Evolutionary conservation across 2,888 invertebrate genomes (phyloP).

Genomic region (Tetragonula carbonaria): DNA sequence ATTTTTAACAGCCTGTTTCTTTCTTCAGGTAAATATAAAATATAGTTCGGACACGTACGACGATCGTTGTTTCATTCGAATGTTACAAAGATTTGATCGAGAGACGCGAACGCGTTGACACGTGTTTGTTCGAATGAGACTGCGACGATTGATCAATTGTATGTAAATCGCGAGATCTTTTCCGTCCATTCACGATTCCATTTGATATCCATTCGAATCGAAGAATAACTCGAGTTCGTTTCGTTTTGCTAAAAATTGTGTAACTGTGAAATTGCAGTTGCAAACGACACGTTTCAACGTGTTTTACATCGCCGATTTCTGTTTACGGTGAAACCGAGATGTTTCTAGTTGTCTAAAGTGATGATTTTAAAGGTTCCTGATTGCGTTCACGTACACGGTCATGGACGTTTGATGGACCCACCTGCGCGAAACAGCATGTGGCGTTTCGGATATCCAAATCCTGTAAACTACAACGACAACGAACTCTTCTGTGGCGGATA

Average conservation of each 20-base stretch:
- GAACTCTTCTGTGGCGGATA: slow-evolving; percentile 97
- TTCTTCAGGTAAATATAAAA: slow-evolving; percentile 56
- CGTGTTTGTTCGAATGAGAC: no score
- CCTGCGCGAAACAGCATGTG: slow-evolving; percentile 97
- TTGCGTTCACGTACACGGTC: slow-evolving; percentile 86
- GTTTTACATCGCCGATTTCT: not conserved
- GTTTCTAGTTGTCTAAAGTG: not conserved
- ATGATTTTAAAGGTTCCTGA: slow-evolving; percentile 48
- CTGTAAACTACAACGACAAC: slow-evolving; percentile 97
- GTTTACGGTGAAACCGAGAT: not conserved
- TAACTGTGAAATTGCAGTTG: no score
- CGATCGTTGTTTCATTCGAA: no score
- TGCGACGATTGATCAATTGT: no score
- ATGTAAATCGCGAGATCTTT: no score
- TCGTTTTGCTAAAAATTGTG: no score
- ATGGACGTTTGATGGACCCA: slow-evolving; percentile 96
- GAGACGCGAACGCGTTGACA: no score
- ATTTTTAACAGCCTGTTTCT: slow-evolving; percentile 36
- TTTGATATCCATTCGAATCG: no score
- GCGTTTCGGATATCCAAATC: slow-evolving; percentile 97
- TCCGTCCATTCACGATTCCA: no score
- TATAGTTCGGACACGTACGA: no score
- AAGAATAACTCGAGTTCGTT: no score
- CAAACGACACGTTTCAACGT: not conserved
- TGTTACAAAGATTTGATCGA: no score